These are phyloP conservation scores for Crotalus horridus DNA, from an alignment of 2,113 vertebrate species.

Conservation along the genomic window DNA sequence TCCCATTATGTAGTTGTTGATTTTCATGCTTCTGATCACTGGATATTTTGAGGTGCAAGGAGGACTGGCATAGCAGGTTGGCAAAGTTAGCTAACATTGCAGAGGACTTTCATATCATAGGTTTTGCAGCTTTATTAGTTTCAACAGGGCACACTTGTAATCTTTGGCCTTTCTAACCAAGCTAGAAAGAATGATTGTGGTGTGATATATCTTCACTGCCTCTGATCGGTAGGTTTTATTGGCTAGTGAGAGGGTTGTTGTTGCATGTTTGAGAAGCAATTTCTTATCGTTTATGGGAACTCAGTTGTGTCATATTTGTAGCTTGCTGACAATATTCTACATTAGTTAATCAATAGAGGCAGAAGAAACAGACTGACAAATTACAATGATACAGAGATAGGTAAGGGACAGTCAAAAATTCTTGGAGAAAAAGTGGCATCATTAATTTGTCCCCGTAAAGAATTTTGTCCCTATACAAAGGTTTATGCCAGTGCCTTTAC, in stretches of 20 bases:
- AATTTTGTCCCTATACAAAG: not conserved
- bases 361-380: not conserved
- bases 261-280: not conserved
- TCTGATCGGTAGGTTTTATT: not conserved
- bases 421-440: not conserved
- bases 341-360: not conserved
- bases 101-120: not conserved
- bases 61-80: not conserved
- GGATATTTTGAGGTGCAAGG: not conserved
- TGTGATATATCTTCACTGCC: not conserved
- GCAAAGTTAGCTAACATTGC: not conserved
- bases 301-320: not conserved
- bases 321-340: not conserved
- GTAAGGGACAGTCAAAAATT: not conserved
- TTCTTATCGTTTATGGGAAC: not conserved
- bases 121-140: not conserved
- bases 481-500: not conserved
- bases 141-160: not conserved
- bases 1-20: not conserved
- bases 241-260: not conserved
- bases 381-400: not conserved
- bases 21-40: not conserved
- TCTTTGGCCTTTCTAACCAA: not conserved
- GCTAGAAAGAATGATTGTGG: not conserved
- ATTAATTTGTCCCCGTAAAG: not conserved